Evolutionary conservation across 2,797 vertebrate genomes (phyloP).

Genomic region (Euphonia xanthogaster): DNA sequence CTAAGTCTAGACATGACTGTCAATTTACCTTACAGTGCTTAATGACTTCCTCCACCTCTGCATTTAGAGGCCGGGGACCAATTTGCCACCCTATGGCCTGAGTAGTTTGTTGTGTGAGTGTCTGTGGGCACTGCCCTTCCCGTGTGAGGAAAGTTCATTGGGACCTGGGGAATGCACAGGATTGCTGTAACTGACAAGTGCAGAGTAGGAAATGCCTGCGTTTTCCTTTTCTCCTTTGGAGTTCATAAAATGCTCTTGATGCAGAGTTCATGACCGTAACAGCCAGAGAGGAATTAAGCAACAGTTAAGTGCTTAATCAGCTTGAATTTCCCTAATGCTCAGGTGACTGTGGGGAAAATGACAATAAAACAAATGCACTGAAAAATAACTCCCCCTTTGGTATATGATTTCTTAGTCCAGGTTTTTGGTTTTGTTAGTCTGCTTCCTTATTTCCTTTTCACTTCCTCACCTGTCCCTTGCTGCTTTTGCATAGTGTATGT

Average conservation of each 20-base stretch:
- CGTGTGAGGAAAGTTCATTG: background rate
- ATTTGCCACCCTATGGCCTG: background rate
- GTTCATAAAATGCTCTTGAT: background rate
- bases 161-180: background rate
- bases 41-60: constrained; percentile 1
- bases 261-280: background rate
- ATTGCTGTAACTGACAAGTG: background rate
- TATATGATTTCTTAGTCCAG: background rate
- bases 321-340: constrained; percentile 6
- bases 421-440: background rate
- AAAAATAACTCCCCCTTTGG: background rate
- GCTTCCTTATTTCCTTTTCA: background rate
- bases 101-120: background rate
- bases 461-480: background rate
- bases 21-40: background rate
- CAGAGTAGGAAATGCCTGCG: background rate
- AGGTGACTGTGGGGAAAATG: background rate
- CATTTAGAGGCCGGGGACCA: background rate
- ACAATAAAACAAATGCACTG: background rate
- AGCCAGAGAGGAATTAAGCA: background rate
- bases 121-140: background rate
- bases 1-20: constrained; percentile 41
- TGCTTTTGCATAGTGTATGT: background rate
- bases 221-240: background rate
- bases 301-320: constrained; percentile 29